phyloP scores from a whole-genome alignment of 2,113 vertebrate genomes.

The Colinus virginianus region DNA sequence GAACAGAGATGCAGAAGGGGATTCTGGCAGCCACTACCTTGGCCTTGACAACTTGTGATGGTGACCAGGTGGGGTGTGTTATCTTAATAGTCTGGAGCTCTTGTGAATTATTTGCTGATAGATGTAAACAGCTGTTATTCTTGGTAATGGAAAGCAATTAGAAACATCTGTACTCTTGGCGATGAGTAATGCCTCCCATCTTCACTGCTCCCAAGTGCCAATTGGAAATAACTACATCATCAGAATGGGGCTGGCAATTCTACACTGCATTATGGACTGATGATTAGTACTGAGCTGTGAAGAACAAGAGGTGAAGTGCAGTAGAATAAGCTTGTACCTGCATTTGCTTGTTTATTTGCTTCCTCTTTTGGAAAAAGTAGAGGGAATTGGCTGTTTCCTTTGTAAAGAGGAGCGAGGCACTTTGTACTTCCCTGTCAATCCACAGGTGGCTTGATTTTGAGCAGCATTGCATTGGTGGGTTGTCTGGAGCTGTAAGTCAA shows the following conservation, averaged over 20 bases:
- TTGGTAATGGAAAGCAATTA: slow-evolving; percentile 99
- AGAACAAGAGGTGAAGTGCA: slow-evolving; percentile 84
- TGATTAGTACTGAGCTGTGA: slow-evolving; percentile 92
- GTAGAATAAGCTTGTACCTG: slow-evolving; percentile 39
- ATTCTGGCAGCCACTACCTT: slow-evolving; percentile 83
- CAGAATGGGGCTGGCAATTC: slow-evolving; percentile 80
- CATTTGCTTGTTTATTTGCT: background rate
- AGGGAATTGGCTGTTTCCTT: background rate
- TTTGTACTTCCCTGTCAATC: background rate
- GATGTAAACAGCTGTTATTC: slow-evolving; percentile 99
- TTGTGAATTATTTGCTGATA: slow-evolving; percentile 99
- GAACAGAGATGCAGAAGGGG: slow-evolving; percentile 84
- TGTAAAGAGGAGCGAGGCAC: background rate
- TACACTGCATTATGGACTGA: slow-evolving; percentile 75
- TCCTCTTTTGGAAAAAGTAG: background rate
- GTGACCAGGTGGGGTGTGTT: slow-evolving; percentile 99
- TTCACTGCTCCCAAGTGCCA: slow-evolving; percentile 91
- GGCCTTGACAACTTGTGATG: slow-evolving; percentile 91
- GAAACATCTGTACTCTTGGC: slow-evolving; percentile 99
- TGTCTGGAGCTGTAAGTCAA: background rate
- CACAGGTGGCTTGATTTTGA: too few species aligned
- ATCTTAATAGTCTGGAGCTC: slow-evolving; percentile 98
- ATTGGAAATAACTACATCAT: slow-evolving; percentile 98
- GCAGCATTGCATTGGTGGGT: rapidly evolving
- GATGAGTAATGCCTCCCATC: slow-evolving; percentile 91